A percentile compares a stretch with the other conserved stretches of the same genome.
Evolutionary conservation across 2,797 vertebrate genomes (phyloP).

Genomic region (Vultur gryphus): DNA sequence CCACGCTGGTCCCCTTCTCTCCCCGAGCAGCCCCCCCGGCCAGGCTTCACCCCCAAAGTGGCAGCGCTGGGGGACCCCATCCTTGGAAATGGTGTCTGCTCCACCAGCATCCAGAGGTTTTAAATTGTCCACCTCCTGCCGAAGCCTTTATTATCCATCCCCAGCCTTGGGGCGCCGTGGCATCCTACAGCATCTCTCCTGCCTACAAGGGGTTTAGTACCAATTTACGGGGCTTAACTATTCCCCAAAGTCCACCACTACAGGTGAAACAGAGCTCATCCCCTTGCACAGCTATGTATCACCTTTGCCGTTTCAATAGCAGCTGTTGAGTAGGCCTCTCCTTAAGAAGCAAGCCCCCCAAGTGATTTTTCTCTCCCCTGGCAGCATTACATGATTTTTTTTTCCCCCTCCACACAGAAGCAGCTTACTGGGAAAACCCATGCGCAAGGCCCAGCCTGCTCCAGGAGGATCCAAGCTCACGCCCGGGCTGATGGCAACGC

Average conservation of each 20-base stretch:
- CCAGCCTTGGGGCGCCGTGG: fast-evolving
- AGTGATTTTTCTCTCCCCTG: background rate
- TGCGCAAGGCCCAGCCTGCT: background rate
- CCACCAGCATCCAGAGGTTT: background rate
- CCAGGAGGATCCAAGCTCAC: background rate
- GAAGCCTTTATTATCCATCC: background rate
- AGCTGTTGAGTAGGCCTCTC: background rate
- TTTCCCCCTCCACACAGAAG: background rate
- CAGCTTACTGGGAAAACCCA: background rate
- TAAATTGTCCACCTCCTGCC: background rate
- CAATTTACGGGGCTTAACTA: background rate
- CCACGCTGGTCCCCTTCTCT: background rate
- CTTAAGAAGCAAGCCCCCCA: background rate
- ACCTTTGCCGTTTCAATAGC: background rate
- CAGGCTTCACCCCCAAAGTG: background rate
- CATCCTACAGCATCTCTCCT: background rate
- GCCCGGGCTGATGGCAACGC: background rate
- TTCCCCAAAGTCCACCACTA: background rate
- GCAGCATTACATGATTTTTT: background rate
- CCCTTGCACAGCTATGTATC: background rate
- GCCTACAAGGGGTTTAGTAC: background rate
- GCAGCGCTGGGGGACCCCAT: background rate
- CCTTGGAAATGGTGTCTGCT: background rate
- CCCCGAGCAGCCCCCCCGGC: fast-evolving
- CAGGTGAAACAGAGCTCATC: background rate